Evolutionary conservation across 2,797 vertebrate species (phyloP).

Genomic region (Phyllotis vaccarum): DNA sequence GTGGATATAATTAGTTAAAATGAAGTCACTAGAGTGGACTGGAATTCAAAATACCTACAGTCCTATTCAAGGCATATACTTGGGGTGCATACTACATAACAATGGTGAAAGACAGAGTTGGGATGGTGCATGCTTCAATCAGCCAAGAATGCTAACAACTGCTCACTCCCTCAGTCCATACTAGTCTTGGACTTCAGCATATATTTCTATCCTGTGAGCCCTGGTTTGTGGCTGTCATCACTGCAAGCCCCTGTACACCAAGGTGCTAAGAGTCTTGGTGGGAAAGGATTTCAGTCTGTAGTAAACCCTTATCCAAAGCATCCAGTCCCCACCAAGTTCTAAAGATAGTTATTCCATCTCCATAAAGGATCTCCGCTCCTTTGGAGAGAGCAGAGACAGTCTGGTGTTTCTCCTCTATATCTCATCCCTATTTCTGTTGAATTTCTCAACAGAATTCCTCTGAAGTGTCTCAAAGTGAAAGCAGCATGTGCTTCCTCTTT

Average conservation of each 20-base stretch:
- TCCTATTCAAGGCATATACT: neutral
- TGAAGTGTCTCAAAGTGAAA: neutral
- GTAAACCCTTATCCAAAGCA: neutral
- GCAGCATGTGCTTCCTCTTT: neutral
- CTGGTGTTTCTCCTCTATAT: neutral
- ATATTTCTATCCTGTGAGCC: neutral
- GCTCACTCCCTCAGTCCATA: neutral
- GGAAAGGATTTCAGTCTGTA: no score
- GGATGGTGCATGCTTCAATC: fast-evolving
- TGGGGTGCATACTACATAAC: neutral
- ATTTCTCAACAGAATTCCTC: neutral
- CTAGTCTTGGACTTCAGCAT: neutral
- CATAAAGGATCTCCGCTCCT: neutral
- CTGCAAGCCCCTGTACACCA: neutral
- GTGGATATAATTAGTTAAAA: neutral
- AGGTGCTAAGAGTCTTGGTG: neutral
- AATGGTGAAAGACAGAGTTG: neutral
- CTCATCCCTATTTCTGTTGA: neutral
- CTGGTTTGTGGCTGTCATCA: neutral
- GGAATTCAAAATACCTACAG: neutral
- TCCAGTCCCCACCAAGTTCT: neutral
- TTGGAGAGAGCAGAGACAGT: neutral
- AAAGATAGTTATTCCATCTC: neutral
- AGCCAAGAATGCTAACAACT: neutral
- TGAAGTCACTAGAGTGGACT: neutral